These are phyloP conservation scores for Leptopilina myrica DNA, from an alignment of 2,888 invertebrate species.

Conservation along the genomic window DNA sequence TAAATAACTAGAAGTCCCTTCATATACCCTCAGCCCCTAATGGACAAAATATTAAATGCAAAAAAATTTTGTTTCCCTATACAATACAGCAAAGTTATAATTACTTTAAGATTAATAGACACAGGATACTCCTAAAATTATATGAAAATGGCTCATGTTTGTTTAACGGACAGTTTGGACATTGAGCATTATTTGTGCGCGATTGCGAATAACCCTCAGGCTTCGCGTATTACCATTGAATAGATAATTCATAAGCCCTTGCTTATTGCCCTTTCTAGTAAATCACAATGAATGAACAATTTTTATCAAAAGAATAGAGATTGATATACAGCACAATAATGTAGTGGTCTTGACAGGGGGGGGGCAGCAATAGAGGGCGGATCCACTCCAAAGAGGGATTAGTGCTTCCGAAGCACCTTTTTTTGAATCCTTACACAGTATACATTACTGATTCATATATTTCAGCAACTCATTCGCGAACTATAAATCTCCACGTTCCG, in stretches of 20 bases:
- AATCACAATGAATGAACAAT: conserved; percentile 59
- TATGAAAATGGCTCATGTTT: neutral
- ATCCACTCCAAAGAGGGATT: neutral
- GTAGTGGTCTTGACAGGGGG: neutral
- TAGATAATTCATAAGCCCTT: conserved; percentile 66
- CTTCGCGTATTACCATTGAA: conserved; percentile 66
- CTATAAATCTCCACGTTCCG: conserved; percentile 25
- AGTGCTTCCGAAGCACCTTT: conserved; percentile 23
- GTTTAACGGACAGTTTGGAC: neutral
- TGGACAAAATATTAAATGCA: too few relatives aligned
- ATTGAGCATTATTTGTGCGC: conserved; percentile 12
- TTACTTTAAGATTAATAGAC: neutral
- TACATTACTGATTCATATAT: conserved; percentile 26
- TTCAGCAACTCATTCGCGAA: conserved; percentile 26
- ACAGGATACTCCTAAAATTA: neutral
- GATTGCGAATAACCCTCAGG: conserved; percentile 49
- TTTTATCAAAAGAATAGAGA: conserved; percentile 5
- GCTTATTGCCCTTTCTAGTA: conserved; percentile 57
- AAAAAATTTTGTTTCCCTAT: too few relatives aligned
- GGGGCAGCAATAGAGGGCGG: neutral
- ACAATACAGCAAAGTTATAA: too few relatives aligned
- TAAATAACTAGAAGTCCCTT: too few relatives aligned
- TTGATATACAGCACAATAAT: neutral
- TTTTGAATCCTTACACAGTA: conserved; percentile 7
- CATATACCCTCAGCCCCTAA: too few relatives aligned